These are phyloP conservation scores for Xanthia icteritia DNA, from an alignment of 2,888 invertebrate species.

Conservation along the genomic window DNA sequence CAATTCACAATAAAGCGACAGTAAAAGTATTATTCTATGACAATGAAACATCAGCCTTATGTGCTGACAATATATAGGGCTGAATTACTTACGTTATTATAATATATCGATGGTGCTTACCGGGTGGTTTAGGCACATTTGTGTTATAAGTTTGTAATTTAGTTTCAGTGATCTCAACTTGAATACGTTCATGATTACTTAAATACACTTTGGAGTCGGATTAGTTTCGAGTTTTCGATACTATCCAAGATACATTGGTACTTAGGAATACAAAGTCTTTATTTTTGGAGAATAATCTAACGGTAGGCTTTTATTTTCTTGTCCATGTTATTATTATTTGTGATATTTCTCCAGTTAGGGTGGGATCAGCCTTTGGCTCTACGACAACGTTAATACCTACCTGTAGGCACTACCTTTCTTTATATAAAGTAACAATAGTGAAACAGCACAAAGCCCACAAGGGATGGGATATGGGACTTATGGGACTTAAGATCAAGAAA, in stretches of 20 bases:
- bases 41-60: conserved; percentile 29
- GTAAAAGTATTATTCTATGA: conserved; percentile 48
- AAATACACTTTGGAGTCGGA: conserved; percentile 26
- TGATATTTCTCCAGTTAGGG: conserved; percentile 26
- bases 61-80: conserved; percentile 21
- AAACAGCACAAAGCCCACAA: not conserved
- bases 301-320: not conserved
- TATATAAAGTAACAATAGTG: not conserved
- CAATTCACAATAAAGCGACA: conserved; percentile 23
- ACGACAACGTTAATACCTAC: not conserved
- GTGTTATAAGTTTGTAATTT: conserved; percentile 62
- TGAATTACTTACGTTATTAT: conserved; percentile 33
- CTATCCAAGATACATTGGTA: not conserved
- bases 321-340: conserved; percentile 3
- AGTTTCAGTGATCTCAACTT: conserved; percentile 70
- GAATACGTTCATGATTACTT: conserved; percentile 52
- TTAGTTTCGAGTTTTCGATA: conserved; percentile 18
- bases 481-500: not conserved
- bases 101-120: conserved; percentile 60
- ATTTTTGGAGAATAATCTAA: conserved; percentile 1
- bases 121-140: conserved; percentile 48
- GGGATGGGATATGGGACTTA: not conserved
- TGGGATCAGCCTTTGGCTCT: not conserved
- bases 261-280: conserved; percentile 6
- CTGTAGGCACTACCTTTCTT: not conserved